These are phyloP conservation scores for Metallyticus violacea DNA, from an alignment of 2,888 invertebrate genomes.

Conservation along the genomic window DNA sequence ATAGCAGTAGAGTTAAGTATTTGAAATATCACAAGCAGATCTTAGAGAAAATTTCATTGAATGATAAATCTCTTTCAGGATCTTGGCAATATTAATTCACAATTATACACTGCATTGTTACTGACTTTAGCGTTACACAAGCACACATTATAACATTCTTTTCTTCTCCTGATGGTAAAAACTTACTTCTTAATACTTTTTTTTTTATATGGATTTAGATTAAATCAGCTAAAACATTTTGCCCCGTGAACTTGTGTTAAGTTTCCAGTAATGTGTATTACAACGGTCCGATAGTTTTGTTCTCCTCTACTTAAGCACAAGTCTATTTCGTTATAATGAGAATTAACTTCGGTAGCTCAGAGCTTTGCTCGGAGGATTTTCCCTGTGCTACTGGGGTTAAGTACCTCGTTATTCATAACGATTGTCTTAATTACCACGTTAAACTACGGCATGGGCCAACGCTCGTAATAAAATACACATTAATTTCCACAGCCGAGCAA, in stretches of 20 bases:
- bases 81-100: no score
- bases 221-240: neutral
- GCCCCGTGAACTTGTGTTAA: neutral
- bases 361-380: neutral
- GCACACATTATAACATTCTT: no score
- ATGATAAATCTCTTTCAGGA: no score
- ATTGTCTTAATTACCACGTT: neutral
- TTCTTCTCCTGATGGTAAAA: no score
- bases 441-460: neutral
- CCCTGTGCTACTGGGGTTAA: neutral
- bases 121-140: no score
- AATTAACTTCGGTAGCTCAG: neutral
- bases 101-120: no score
- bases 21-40: no score
- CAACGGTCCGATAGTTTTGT: neutral
- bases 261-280: neutral
- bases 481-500: neutral
- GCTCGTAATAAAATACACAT: neutral
- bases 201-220: no score
- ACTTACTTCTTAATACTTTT: no score
- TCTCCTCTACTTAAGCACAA: no score
- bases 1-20: no score
- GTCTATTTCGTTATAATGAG: neutral
- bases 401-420: neutral
- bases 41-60: no score